Percentiles rank a stretch among this genome's conserved stretches.
Evolutionary conservation across 2,797 vertebrate species (phyloP).

Genomic region (Sylvilagus floridanus): DNA sequence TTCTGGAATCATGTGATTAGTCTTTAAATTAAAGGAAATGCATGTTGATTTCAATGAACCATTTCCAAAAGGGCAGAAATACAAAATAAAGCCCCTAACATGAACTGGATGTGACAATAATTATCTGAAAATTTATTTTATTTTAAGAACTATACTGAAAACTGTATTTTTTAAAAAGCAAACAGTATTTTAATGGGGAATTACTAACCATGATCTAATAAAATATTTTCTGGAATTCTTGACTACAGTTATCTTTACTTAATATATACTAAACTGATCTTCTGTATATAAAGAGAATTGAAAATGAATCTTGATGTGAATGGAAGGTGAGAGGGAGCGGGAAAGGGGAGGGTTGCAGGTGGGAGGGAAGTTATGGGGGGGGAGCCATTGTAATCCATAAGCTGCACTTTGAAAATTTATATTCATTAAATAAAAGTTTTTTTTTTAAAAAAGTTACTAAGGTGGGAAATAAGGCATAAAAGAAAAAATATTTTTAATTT

Average conservation of each 20-base stretch:
- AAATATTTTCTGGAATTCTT: not conserved
- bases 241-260: not conserved
- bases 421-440: too few relatives aligned
- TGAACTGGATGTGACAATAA: not conserved
- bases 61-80: slow-evolving; percentile 75
- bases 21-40: slow-evolving; percentile 76
- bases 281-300: too few relatives aligned
- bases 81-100: slow-evolving; percentile 25
- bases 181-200: not conserved
- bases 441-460: not conserved
- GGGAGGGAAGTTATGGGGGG: too few relatives aligned
- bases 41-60: slow-evolving; percentile 63
- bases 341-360: too few relatives aligned
- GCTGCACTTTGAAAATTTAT: too few relatives aligned
- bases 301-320: too few relatives aligned
- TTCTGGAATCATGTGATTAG: slow-evolving; percentile 34
- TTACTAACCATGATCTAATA: too few relatives aligned
- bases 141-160: slow-evolving; percentile 35
- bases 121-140: not conserved
- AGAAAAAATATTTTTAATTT: not conserved
- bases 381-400: too few relatives aligned
- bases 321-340: too few relatives aligned
- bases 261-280: too few relatives aligned
- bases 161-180: not conserved
- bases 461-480: not conserved